Evolutionary conservation across 2,797 vertebrate genomes (phyloP).

Genomic region (Chiloscyllium punctatum): DNA sequence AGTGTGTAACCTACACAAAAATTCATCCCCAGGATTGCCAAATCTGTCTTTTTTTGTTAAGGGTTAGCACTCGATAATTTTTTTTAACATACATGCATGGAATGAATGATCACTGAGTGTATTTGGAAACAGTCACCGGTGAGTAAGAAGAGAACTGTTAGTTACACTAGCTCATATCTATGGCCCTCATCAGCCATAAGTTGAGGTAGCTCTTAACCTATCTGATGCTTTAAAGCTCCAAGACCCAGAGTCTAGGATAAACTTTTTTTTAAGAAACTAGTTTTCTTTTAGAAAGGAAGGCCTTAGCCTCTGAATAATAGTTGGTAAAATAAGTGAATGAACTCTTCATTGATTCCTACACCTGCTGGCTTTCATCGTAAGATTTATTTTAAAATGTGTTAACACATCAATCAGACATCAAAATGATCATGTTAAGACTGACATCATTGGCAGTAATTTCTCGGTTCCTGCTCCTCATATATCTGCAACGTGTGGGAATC

Average conservation of each 20-base stretch:
- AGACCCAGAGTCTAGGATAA: background rate
- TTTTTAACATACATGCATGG: background rate
- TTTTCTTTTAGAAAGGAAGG: background rate
- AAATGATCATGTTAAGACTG: background rate
- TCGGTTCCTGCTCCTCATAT: background rate
- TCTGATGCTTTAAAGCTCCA: background rate
- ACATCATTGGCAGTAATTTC: background rate
- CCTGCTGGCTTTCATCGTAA: background rate
- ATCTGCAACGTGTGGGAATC: background rate
- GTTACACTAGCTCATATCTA: background rate
- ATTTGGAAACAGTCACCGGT: background rate
- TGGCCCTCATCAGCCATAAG: background rate
- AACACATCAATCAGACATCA: background rate
- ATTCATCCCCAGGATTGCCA: background rate
- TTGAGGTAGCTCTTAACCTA: background rate
- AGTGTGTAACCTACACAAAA: background rate
- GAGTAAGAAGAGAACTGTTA: background rate
- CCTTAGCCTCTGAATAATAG: background rate
- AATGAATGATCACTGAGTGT: background rate
- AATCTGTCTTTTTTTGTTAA: background rate
- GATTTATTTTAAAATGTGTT: constrained; percentile 3
- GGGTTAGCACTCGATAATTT: background rate
- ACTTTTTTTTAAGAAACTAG: background rate
- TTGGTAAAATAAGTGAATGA: background rate
- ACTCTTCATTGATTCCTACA: background rate